phyloP scores from a whole-genome alignment of 1,140 invertebrate species.

The Heliconius nattereri region DNA sequence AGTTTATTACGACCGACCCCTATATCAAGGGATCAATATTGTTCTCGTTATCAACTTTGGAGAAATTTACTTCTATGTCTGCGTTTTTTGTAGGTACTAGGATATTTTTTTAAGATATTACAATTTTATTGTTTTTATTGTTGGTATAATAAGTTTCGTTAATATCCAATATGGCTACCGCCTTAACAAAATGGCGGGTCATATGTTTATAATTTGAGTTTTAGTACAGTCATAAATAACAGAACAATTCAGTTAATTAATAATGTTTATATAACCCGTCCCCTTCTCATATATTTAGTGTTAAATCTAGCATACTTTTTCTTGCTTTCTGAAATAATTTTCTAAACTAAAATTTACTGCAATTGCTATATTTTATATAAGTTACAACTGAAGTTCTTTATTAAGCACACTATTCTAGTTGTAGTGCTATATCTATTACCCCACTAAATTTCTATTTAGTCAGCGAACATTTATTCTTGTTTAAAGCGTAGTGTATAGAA shows the following conservation, averaged over 20 bases:
- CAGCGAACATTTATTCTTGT: background rate
- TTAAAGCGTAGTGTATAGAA: background rate
- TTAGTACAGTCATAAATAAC: background rate
- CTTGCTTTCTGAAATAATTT: too few relatives aligned
- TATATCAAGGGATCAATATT: constrained; percentile 9
- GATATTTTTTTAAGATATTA: background rate
- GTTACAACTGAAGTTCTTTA: background rate
- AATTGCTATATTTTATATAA: too few relatives aligned
- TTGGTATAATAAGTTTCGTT: background rate
- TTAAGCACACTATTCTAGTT: background rate
- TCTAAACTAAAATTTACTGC: too few relatives aligned
- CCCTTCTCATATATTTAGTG: too few relatives aligned
- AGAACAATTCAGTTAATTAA: too few relatives aligned
- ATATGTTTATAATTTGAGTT: background rate
- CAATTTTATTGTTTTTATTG: background rate
- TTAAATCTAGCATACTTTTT: too few relatives aligned
- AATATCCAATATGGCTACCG: background rate
- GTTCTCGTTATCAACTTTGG: constrained; percentile 1
- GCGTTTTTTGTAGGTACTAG: background rate
- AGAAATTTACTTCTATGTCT: background rate
- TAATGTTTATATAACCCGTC: too few relatives aligned
- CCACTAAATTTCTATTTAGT: background rate
- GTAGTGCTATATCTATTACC: background rate
- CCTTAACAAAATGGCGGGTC: background rate
- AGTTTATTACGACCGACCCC: constrained; percentile 13